phyloP scores from a whole-genome alignment of 2,888 invertebrate genomes.

The Brachyptera putata region DNA sequence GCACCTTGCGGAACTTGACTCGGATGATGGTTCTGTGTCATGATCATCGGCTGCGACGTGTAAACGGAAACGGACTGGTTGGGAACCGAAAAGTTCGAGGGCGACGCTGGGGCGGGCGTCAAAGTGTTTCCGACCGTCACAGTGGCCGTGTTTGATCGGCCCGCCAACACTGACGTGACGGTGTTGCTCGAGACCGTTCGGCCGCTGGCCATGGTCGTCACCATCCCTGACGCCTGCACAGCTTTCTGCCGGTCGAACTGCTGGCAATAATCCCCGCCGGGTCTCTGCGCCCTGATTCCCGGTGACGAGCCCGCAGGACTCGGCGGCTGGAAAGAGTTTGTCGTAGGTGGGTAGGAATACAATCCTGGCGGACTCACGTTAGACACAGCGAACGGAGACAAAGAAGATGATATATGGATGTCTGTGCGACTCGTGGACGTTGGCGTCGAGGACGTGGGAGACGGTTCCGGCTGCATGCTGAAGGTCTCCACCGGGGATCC shows the following conservation, averaged over 20 bases:
- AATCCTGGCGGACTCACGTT: constrained; percentile 26
- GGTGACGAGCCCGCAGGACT: background rate
- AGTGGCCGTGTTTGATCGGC: constrained; percentile 69
- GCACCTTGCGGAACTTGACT: constrained; percentile 9
- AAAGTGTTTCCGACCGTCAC: constrained; percentile 66
- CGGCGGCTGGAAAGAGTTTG: constrained; percentile 15
- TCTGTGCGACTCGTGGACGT: constrained; percentile 22
- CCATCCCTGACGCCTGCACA: constrained; percentile 40
- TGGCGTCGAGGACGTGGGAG: constrained; percentile 21
- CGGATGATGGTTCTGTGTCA: constrained; percentile 32
- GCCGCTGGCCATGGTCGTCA: constrained; percentile 65
- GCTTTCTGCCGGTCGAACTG: constrained; percentile 24
- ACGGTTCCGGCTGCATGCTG: constrained; percentile 24
- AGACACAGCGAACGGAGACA: constrained; percentile 29
- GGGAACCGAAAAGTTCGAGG: constrained; percentile 44
- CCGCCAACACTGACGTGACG: constrained; percentile 74
- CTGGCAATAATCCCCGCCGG: constrained; percentile 19
- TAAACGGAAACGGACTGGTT: constrained; percentile 12
- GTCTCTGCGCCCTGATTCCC: background rate
- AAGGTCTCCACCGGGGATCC: constrained; percentile 43
- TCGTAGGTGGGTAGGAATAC: constrained; percentile 22
- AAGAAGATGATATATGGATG: constrained; percentile 27
- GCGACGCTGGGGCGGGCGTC: constrained; percentile 45
- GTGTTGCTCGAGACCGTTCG: constrained; percentile 76
- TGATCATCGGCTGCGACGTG: constrained; percentile 20